A percentile compares a stretch with the other conserved stretches of the same genome.
Evolutionary conservation across 2,888 invertebrate species (phyloP).

Genomic region (Drosophila ezoana): DNA sequence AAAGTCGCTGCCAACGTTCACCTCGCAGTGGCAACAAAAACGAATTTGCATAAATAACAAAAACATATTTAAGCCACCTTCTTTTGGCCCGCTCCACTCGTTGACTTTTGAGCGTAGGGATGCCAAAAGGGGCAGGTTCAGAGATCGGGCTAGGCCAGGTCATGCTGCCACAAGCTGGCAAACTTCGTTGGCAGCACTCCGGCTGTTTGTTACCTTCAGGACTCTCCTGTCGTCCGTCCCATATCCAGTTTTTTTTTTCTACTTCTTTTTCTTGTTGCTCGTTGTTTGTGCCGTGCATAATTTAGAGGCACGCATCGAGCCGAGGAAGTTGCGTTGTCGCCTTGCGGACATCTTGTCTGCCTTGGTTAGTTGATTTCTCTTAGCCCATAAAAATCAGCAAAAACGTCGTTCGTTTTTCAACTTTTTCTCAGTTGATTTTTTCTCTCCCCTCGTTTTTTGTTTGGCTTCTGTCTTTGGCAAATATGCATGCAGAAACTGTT

Average conservation of each 20-base stretch:
- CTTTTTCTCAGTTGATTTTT: conserved; percentile 25
- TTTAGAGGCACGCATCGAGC: conserved; percentile 71
- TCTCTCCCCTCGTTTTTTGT: conserved; percentile 6
- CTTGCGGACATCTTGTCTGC: conserved; percentile 60
- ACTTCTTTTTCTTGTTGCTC: conserved; percentile 15
- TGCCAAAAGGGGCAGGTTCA: conserved; percentile 63
- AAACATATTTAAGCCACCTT: conserved; percentile 72
- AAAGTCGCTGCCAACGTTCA: conserved; percentile 48
- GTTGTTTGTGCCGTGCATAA: conserved; percentile 63
- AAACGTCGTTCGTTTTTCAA: conserved; percentile 39
- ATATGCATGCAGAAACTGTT: conserved; percentile 68
- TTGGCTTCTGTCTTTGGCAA: conserved; percentile 42
- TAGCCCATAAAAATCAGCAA: conserved; percentile 59
- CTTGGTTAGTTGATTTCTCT: conserved; percentile 60
- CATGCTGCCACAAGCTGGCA: conserved; percentile 68
- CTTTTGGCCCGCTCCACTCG: conserved; percentile 21
- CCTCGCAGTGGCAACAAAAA: conserved; percentile 67
- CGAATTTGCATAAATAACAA: conserved; percentile 78
- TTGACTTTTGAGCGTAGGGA: conserved; percentile 54
- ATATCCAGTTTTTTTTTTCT: not conserved
- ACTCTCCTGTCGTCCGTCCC: not conserved
- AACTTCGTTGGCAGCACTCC: conserved; percentile 60
- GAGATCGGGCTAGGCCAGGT: conserved; percentile 70
- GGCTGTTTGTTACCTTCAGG: conserved; percentile 52
- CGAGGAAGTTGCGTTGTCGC: conserved; percentile 52